These are phyloP conservation scores for Linurgus olivaceus DNA, from an alignment of 2,797 vertebrate genomes.

Conservation along the genomic window DNA sequence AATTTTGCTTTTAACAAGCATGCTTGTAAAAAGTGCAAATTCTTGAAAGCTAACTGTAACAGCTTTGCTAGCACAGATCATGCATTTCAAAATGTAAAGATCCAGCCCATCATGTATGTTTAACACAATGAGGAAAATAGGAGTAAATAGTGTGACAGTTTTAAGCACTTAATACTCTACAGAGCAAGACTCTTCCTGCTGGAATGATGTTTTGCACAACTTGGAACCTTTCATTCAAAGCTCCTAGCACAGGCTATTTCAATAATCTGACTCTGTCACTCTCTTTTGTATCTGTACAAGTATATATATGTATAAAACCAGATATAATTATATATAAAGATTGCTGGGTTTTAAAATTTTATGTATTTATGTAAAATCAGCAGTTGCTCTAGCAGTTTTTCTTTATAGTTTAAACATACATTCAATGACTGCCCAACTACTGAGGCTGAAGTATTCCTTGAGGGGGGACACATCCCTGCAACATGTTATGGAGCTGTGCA, in stretches of 20 bases:
- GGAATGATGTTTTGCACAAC: neutral
- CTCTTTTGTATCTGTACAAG: neutral
- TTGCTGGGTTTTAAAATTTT: neutral
- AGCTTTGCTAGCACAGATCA: neutral
- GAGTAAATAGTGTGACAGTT: neutral
- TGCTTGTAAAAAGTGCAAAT: neutral
- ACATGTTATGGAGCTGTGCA: neutral
- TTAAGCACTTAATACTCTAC: neutral
- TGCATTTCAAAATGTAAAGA: neutral
- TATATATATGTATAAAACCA: neutral
- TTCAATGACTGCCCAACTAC: neutral
- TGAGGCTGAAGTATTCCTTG: neutral
- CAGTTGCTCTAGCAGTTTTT: neutral
- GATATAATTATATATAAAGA: neutral
- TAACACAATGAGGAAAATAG: neutral
- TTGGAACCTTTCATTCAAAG: neutral
- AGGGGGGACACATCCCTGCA: neutral
- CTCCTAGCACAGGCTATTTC: neutral
- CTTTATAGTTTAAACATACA: neutral
- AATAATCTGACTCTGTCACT: neutral
- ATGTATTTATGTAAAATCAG: neutral
- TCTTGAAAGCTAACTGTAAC: neutral
- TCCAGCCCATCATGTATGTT: neutral
- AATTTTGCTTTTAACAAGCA: neutral
- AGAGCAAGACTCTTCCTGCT: neutral